Evolutionary conservation across 1,140 invertebrate genomes (phyloP).

Genomic region (Drosophila watanabei): DNA sequence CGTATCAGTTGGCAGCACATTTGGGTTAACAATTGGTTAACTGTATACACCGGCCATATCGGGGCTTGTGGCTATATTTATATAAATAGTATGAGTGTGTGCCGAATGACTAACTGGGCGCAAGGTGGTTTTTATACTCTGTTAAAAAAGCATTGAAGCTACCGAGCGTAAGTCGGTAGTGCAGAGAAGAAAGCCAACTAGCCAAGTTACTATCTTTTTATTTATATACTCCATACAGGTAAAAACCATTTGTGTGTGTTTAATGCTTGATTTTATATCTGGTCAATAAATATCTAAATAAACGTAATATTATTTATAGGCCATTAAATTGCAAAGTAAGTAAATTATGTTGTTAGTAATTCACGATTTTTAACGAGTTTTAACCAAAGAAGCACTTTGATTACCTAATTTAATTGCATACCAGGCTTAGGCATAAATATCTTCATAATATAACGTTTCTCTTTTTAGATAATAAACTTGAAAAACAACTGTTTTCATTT

Average conservation of each 20-base stretch:
- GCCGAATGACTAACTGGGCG: slow-evolving; percentile 78
- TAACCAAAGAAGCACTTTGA: neutral
- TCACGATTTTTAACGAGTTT: neutral
- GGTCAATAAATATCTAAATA: slow-evolving; percentile 10
- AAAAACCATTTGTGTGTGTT: slow-evolving; percentile 3
- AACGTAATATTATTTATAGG: neutral
- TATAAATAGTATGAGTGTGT: slow-evolving; percentile 37
- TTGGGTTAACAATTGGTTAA: slow-evolving; percentile 83
- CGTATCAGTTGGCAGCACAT: slow-evolving; percentile 80
- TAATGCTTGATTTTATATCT: neutral
- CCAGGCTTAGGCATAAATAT: neutral
- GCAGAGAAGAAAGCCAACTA: slow-evolving; percentile 39
- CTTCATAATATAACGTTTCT: neutral
- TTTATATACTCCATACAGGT: slow-evolving; percentile 26
- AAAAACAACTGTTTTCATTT: neutral
- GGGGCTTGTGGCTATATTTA: slow-evolving; percentile 51
- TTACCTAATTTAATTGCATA: neutral
- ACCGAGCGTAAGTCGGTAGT: slow-evolving; percentile 24
- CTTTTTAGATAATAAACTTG: neutral
- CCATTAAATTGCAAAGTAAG: neutral
- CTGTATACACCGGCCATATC: slow-evolving; percentile 66
- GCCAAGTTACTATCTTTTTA: slow-evolving; percentile 16
- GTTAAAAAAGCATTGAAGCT: slow-evolving; percentile 50
- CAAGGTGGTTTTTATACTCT: slow-evolving; percentile 75
- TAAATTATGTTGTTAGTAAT: neutral